These are phyloP conservation scores for Tethya wilhelma DNA, from an alignment of 37 sponge, comb jelly and placozoan genomes.

Conservation along the genomic window DNA sequence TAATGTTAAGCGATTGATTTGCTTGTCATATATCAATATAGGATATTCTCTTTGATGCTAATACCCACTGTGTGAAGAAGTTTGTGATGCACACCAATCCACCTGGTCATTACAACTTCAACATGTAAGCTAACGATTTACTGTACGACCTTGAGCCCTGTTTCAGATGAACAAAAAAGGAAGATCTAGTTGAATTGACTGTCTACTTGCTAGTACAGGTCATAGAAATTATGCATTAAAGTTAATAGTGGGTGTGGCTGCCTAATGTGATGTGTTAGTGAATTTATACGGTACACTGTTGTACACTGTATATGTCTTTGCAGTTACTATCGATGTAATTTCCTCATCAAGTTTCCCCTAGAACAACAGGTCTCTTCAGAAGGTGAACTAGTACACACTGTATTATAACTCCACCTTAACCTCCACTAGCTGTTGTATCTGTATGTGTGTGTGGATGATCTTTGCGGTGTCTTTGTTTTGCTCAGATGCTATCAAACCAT, in stretches of 20 bases:
- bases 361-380: too few species aligned
- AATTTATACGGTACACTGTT: too few species aligned
- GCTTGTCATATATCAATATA: too few species aligned
- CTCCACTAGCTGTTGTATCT: too few species aligned
- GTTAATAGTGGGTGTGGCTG: not conserved
- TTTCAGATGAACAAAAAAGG: too few species aligned
- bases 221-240: not conserved
- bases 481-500: too few species aligned
- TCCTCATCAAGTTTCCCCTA: slow-evolving; percentile 37
- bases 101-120: slow-evolving; percentile 98
- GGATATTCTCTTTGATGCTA: slow-evolving; percentile 98
- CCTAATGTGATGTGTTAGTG: not conserved
- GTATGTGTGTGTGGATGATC: too few species aligned
- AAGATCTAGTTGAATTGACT: too few species aligned
- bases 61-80: slow-evolving; percentile 88
- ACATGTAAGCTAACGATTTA: slow-evolving; percentile 66
- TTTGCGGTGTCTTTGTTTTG: too few species aligned
- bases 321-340: slow-evolving; percentile 73
- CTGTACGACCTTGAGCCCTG: not conserved
- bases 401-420: not conserved
- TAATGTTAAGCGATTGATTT: not conserved
- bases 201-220: not conserved
- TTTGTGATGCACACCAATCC: slow-evolving; percentile 95
- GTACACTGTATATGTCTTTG: too few species aligned
- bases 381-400: not conserved